These are phyloP conservation scores for Morpho achilles DNA, from an alignment of 2,888 invertebrate genomes.

Conservation along the genomic window DNA sequence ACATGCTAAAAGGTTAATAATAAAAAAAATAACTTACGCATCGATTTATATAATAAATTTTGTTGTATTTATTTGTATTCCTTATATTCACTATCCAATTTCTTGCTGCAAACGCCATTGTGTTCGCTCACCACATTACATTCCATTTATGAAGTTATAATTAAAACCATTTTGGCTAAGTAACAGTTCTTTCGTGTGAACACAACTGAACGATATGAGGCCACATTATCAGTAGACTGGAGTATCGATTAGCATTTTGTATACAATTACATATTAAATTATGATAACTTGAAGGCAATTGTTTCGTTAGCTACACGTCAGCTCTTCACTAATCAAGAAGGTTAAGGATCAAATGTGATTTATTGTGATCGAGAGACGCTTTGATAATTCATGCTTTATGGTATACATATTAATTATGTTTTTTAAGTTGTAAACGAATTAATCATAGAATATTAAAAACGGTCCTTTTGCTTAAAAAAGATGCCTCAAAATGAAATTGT, in stretches of 20 bases:
- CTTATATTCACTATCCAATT: conserved; percentile 52
- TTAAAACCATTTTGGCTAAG: conserved; percentile 29
- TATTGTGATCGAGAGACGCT: neutral
- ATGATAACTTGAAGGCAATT: conserved; percentile 43
- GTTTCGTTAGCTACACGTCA: conserved; percentile 34
- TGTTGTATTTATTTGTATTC: conserved; percentile 47
- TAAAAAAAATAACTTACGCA: conserved; percentile 49
- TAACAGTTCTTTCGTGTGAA: conserved; percentile 13
- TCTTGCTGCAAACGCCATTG: conserved; percentile 59
- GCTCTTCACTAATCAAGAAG: conserved; percentile 23
- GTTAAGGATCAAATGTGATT: conserved; percentile 38
- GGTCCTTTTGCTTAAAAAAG: too few relatives aligned
- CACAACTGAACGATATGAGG: conserved; percentile 54
- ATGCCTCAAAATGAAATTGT: too few relatives aligned
- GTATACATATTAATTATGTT: neutral
- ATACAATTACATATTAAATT: conserved; percentile 28
- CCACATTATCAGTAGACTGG: conserved; percentile 50
- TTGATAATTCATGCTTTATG: conserved; percentile 1
- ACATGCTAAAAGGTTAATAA: neutral
- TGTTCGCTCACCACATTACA: conserved; percentile 24
- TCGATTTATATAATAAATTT: conserved; percentile 40
- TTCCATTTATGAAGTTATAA: conserved; percentile 2
- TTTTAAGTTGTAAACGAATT: neutral
- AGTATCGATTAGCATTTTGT: conserved; percentile 59
- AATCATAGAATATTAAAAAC: too few relatives aligned